Evolutionary conservation across 2,113 vertebrate genomes (phyloP).

Genomic region (Tachysurus vachellii): DNA sequence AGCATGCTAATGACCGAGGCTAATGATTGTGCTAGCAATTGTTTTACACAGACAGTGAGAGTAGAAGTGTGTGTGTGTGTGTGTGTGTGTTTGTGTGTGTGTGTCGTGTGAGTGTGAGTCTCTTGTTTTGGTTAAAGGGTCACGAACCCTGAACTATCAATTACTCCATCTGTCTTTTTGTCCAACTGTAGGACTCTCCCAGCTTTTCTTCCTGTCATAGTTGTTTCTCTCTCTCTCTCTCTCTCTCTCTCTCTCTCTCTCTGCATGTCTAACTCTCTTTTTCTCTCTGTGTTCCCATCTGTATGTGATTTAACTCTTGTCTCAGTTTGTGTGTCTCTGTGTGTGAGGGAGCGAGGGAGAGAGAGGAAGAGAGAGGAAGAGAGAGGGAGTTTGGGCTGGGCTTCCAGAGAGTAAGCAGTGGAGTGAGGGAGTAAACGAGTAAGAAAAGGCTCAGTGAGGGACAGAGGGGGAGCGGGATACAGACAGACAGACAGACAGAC

Average conservation of each 20-base stretch:
- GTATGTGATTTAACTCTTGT: slow-evolving; percentile 69
- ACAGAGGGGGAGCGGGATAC: neutral
- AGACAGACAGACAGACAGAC: neutral
- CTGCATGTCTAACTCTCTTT: neutral
- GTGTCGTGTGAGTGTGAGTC: no score
- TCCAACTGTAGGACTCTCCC: no score
- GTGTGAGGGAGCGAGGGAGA: neutral
- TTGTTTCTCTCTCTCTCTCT: neutral
- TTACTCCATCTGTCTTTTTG: neutral
- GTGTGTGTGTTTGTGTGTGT: neutral
- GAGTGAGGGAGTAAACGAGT: slow-evolving; percentile 32
- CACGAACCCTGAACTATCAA: slow-evolving; percentile 31
- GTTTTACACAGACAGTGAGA: neutral
- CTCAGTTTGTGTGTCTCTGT: neutral
- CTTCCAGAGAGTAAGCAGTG: slow-evolving; percentile 10
- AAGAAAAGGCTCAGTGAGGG: neutral
- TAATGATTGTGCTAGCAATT: neutral
- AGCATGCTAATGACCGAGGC: no score
- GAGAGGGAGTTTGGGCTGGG: slow-evolving; percentile 57
- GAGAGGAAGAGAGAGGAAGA: slow-evolving; percentile 56
- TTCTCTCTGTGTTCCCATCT: slow-evolving; percentile 63
- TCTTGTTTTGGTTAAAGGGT: slow-evolving; percentile 15
- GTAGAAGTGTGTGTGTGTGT: neutral
- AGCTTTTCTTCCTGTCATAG: neutral
- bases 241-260: neutral